Evolutionary conservation across 2,113 vertebrate genomes (phyloP), one percentile per base, ranked within the genome.

Genomic region (Pipra filicauda): DNA sequence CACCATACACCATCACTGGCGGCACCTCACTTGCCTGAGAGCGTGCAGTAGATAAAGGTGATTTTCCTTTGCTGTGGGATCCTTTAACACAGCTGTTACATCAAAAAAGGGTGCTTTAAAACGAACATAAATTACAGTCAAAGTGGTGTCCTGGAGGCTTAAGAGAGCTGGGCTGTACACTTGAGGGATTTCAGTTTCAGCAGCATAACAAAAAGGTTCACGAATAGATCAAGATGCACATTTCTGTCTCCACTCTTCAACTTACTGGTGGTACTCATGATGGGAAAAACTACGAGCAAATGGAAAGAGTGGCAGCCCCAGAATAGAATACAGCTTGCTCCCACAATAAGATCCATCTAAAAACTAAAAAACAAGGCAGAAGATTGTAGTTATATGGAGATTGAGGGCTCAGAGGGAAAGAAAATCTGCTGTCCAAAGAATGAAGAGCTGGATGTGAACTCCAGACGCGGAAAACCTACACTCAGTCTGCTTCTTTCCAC

Each of bases 191-290:
- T 73, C 49, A 75, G 33, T 82, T 74, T 20, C 41, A 79, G 22
- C 10, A 76, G 33, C 0, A 0, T 44, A 73, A 57, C 20, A 73
- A 61, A 59, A 61, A 72, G 16, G 21, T n/a, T 79, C 22, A 33
- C 0, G 0, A 48, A 61, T 0, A 37, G 28, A 65, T 67, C 37
- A 76, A 65, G 11, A 83, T 5, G 8, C 2, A 0, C 28, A 26
- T 70, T 71, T 85, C 48, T 73, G 31, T 27, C 24, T 83, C 51
- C 55, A 39, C 7, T 66, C n/a, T 52, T n/a, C 39, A 31, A 5
- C 46, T 58, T 27, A 76, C 0, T 2, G 27, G 35, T 55, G 19
- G 30, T 33, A 83, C 10, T 73, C 2, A 1, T 11, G 30, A 37
- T 0, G 1, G 13, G 17, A 58, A 70, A 49, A 88, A 33, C 11